Evolutionary conservation across 2,888 invertebrate species (phyloP).

Genomic region (Spialia ferax): DNA sequence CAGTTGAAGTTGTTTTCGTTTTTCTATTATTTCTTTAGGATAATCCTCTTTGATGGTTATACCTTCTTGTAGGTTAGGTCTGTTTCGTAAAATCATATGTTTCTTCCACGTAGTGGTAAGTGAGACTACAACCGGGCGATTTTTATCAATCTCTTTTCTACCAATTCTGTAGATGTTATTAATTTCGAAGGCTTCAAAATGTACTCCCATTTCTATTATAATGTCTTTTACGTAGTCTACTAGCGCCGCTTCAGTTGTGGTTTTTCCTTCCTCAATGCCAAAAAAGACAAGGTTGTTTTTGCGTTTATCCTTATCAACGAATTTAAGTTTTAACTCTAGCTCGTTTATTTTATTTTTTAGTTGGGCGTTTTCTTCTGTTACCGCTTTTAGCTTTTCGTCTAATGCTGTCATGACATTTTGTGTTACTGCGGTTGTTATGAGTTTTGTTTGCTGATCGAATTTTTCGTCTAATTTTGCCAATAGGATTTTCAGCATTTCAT

Average conservation of each 20-base stretch:
- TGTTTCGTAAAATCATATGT: neutral
- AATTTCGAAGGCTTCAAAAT: too few relatives aligned
- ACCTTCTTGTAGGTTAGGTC: neutral
- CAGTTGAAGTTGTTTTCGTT: neutral
- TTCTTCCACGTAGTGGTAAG: constrained; percentile 5
- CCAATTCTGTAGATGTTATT: too few relatives aligned
- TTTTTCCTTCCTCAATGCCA: too few relatives aligned
- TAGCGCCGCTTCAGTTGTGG: too few relatives aligned
- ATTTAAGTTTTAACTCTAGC: constrained; percentile 41
- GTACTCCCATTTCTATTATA: too few relatives aligned
- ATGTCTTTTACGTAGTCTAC: too few relatives aligned
- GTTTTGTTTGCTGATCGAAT: constrained; percentile 36
- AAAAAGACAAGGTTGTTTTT: constrained; percentile 42
- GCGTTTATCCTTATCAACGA: constrained; percentile 39
- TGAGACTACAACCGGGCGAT: too few relatives aligned
- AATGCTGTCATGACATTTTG: constrained; percentile 36
- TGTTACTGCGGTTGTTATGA: constrained; percentile 38
- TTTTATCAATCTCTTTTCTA: too few relatives aligned
- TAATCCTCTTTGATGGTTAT: neutral
- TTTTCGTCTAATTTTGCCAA: constrained; percentile 35
- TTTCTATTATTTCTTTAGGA: neutral
- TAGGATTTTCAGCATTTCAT: neutral
- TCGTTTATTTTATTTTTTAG: constrained; percentile 41
- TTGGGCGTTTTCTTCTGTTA: constrained; percentile 42
- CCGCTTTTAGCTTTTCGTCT: constrained; percentile 36